Percentiles rank a stretch among this genome's conserved stretches.
Conservation (phyloP, 2,888 invertebrate species). For the Drosophila siamana region DNA sequence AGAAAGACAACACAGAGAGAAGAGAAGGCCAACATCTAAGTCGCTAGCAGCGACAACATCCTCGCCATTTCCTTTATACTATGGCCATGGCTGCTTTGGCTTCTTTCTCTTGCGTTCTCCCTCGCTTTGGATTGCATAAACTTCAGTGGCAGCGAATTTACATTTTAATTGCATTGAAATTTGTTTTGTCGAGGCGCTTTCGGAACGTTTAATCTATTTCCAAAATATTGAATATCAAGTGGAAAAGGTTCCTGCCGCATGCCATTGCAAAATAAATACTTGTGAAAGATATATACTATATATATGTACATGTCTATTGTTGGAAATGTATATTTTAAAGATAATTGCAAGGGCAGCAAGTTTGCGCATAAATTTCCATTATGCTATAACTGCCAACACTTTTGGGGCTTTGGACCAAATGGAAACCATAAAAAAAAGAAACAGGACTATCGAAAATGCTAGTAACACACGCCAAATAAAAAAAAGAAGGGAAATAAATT, state of each 20-base stretch:
- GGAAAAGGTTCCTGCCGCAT: slow-evolving; percentile 18
- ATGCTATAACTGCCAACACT: slow-evolving; percentile 64
- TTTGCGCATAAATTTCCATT: slow-evolving; percentile 77
- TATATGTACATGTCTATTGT: slow-evolving; percentile 5
- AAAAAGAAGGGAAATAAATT: slow-evolving; percentile 61
- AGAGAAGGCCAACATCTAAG: not conserved
- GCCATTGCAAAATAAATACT: not conserved
- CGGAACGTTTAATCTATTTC: slow-evolving; percentile 72
- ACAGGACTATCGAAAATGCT: slow-evolving; percentile 41
- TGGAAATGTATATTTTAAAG: slow-evolving; percentile 47
- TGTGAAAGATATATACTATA: slow-evolving; percentile 1
- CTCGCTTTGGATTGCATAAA: slow-evolving; percentile 63
- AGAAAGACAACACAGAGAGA: not conserved
- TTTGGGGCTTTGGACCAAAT: slow-evolving; percentile 29
- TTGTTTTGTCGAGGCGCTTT: slow-evolving; percentile 57
- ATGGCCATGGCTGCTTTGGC: slow-evolving; percentile 30
- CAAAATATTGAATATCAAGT: slow-evolving; percentile 79
- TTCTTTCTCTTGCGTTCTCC: not conserved
- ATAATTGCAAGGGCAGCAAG: slow-evolving; percentile 69
- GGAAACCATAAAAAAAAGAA: slow-evolving; percentile 31
- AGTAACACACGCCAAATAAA: not conserved
- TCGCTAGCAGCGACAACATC: slow-evolving; percentile 3
- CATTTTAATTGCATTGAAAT: slow-evolving; percentile 82
- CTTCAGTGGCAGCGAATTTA: slow-evolving; percentile 69
- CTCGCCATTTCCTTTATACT: slow-evolving; percentile 56